phyloP scores from a whole-genome alignment of 2,888 invertebrate genomes.

The Aethes cnicana region DNA sequence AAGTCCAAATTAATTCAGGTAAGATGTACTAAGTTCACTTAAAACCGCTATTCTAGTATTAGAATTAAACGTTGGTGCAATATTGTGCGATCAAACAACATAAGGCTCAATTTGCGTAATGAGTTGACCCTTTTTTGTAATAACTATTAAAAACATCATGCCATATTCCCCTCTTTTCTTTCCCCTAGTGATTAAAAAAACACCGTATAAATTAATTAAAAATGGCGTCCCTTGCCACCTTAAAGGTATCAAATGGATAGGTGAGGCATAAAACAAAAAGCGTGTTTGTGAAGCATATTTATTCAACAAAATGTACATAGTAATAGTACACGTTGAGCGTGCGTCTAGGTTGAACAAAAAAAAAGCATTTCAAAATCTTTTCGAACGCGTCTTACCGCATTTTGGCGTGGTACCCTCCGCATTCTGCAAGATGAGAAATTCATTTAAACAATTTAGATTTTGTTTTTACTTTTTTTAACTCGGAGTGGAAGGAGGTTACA shows the following conservation, averaged over 20 bases:
- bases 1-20: no score
- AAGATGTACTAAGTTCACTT: no score
- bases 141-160: conserved; percentile 18
- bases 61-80: not conserved
- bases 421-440: conserved; percentile 39
- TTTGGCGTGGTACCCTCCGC: conserved; percentile 32
- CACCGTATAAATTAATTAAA: conserved; percentile 28
- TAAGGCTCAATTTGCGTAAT: not conserved
- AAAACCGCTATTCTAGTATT: no score
- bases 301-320: conserved; percentile 58
- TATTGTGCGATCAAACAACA: no score
- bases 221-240: conserved; percentile 16
- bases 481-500: not conserved
- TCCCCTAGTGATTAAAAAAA: conserved; percentile 14
- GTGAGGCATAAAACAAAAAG: conserved; percentile 65
- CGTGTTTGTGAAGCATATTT: conserved; percentile 62
- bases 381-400: conserved; percentile 45
- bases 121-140: conserved; percentile 5
- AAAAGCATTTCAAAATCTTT: conserved; percentile 41
- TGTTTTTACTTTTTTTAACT: conserved; percentile 5
- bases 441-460: no score
- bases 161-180: conserved; percentile 10
- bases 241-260: conserved; percentile 46
- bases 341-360: conserved; percentile 38
- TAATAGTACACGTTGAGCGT: conserved; percentile 51